Evolutionary conservation across 2,113 vertebrate species (phyloP).

Genomic region (Malurus cyaneus): DNA sequence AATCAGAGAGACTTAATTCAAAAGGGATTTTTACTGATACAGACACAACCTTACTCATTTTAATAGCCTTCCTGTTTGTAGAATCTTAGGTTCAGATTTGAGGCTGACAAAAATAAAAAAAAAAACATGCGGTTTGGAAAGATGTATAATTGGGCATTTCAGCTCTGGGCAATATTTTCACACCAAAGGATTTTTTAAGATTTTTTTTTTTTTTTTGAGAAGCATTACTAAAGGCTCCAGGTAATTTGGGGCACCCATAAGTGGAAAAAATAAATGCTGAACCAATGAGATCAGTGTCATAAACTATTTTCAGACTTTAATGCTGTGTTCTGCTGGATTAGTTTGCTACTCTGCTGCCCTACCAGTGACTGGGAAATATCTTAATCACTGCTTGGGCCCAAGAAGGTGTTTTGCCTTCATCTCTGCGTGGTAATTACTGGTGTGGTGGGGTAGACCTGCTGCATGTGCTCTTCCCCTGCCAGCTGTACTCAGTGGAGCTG

Average conservation of each 20-base stretch:
- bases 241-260: not conserved
- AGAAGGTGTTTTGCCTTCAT: not conserved
- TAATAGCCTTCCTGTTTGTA: not conserved
- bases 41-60: not conserved
- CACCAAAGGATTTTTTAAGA: not conserved
- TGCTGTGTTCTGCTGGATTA: not conserved
- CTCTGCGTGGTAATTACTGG: not conserved
- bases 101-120: not conserved
- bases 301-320: not conserved
- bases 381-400: not conserved
- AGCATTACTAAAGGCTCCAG: not conserved
- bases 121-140: not conserved
- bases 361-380: not conserved
- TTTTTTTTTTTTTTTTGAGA: not conserved
- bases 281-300: not conserved
- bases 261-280: not conserved
- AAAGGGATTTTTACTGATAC: not conserved
- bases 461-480: not conserved
- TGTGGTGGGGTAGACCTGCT: not conserved
- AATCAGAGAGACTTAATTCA: not conserved
- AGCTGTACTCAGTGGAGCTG: not conserved
- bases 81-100: not conserved
- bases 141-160: not conserved
- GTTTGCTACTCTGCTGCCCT: not conserved
- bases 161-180: not conserved